Evolutionary conservation across 1,140 invertebrate genomes (phyloP).

Genomic region (Hycleus phaleratus): DNA sequence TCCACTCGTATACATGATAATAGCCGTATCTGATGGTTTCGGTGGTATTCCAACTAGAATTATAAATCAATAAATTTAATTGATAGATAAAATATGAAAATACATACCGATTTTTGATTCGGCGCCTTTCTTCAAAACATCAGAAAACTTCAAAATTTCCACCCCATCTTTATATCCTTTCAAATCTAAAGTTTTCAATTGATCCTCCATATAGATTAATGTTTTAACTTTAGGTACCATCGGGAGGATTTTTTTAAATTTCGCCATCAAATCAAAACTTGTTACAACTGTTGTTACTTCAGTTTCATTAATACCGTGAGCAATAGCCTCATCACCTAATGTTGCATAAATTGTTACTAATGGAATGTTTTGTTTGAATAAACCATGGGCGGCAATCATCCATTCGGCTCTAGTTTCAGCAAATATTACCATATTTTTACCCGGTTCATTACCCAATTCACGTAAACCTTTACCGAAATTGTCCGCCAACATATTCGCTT

Average conservation of each 20-base stretch:
- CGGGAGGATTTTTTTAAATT: constrained; percentile 71
- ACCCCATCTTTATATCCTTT: constrained; percentile 61
- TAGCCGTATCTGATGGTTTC: constrained; percentile 68
- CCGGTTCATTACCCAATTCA: constrained; percentile 48
- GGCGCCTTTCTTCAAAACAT: constrained; percentile 46
- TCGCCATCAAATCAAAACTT: constrained; percentile 79
- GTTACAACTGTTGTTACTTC: constrained; percentile 87
- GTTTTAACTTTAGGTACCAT: constrained; percentile 64
- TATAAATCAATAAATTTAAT: too few relatives aligned
- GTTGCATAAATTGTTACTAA: constrained; percentile 97
- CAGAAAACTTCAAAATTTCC: constrained; percentile 55
- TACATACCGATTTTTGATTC: constrained; percentile 28
- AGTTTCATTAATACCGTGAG: constrained; percentile 94
- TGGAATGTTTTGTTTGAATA: constrained; percentile 88
- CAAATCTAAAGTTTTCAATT: constrained; percentile 61
- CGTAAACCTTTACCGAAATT: constrained; percentile 74
- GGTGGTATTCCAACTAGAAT: constrained; percentile 46
- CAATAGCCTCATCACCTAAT: constrained; percentile 90
- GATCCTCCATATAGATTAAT: constrained; percentile 85
- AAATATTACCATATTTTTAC: constrained; percentile 78
- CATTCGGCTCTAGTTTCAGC: constrained; percentile 96
- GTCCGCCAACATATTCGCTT: constrained; percentile 66
- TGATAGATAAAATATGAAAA: too few relatives aligned
- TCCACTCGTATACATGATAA: constrained; percentile 95
- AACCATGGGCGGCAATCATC: constrained; percentile 90